Conservation (phyloP, 2,888 invertebrate genomes). For the Dascillus cervinus region DNA sequence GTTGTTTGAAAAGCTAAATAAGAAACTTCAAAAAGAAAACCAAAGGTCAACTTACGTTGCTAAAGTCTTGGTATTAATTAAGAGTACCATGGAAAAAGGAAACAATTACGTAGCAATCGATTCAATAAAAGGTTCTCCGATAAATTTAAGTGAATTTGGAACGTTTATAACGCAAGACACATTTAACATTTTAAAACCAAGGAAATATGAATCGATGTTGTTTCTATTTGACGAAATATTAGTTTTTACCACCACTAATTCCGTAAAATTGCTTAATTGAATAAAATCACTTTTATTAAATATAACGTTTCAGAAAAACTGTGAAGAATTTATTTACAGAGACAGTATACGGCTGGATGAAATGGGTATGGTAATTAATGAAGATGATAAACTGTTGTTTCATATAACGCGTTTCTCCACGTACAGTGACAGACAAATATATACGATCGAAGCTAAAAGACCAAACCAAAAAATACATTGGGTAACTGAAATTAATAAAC, state of each 20-base stretch:
- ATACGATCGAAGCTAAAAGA: constrained; percentile 26
- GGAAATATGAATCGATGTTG: constrained; percentile 29
- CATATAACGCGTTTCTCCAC: constrained; percentile 23
- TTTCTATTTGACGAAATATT: constrained; percentile 35
- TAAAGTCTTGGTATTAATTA: constrained; percentile 29
- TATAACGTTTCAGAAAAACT: constrained; percentile 25
- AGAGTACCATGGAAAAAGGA: constrained; percentile 31
- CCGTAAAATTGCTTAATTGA: constrained; percentile 21
- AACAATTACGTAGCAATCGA: constrained; percentile 37
- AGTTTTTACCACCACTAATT: constrained; percentile 27
- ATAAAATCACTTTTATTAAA: too few relatives aligned
- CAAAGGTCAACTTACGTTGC: constrained; percentile 31
- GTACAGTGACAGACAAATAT: constrained; percentile 11
- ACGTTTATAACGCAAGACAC: constrained; percentile 32
- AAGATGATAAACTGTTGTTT: constrained; percentile 27
- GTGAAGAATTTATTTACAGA: constrained; percentile 28
- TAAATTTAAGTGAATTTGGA: constrained; percentile 32
- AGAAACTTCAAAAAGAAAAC: constrained; percentile 31
- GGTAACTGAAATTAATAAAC: constrained; percentile 29
- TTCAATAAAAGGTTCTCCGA: constrained; percentile 35
- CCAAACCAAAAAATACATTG: constrained; percentile 29
- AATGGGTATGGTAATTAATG: constrained; percentile 28
- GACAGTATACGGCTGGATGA: constrained; percentile 32
- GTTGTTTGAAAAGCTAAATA: constrained; percentile 31
- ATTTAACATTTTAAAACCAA: constrained; percentile 31